A percentile compares a stretch with the other conserved stretches of the same genome.
Conservation (phyloP, 2,888 invertebrate species). For the Hypomecis atomaria region DNA sequence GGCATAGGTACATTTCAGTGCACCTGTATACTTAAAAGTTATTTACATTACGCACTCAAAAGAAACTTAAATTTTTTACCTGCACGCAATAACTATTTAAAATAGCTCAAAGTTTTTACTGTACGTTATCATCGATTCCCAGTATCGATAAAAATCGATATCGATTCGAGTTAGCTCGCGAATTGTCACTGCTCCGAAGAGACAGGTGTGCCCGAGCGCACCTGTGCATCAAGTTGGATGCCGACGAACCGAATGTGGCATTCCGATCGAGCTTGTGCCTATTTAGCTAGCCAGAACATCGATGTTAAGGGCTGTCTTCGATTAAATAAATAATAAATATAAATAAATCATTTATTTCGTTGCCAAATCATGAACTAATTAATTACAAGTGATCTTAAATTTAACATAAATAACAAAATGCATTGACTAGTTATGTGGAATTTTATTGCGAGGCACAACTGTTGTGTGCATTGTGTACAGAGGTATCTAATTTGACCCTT, state of each 20-base stretch:
- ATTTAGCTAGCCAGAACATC: conserved; percentile 37
- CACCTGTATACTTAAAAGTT: background rate
- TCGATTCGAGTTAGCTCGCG: conserved; percentile 31
- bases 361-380: too few relatives aligned
- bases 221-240: conserved; percentile 64
- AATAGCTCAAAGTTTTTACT: conserved; percentile 34
- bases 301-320: conserved; percentile 13
- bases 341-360: too few relatives aligned
- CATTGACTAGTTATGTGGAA: too few relatives aligned
- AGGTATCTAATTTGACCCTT: too few relatives aligned
- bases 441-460: too few relatives aligned
- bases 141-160: conserved; percentile 23
- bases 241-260: conserved; percentile 51
- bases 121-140: conserved; percentile 35
- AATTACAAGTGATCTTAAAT: too few relatives aligned
- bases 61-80: conserved; percentile 7
- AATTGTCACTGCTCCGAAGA: conserved; percentile 35
- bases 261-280: conserved; percentile 49
- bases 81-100: conserved; percentile 1
- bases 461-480: too few relatives aligned
- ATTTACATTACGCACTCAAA: conserved; percentile 1
- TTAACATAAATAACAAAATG: too few relatives aligned
- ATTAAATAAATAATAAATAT: too few relatives aligned
- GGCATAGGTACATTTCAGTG: background rate
- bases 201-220: conserved; percentile 73